Evolutionary conservation across 2,888 invertebrate species (phyloP).

Genomic region (Morpho helenor): DNA sequence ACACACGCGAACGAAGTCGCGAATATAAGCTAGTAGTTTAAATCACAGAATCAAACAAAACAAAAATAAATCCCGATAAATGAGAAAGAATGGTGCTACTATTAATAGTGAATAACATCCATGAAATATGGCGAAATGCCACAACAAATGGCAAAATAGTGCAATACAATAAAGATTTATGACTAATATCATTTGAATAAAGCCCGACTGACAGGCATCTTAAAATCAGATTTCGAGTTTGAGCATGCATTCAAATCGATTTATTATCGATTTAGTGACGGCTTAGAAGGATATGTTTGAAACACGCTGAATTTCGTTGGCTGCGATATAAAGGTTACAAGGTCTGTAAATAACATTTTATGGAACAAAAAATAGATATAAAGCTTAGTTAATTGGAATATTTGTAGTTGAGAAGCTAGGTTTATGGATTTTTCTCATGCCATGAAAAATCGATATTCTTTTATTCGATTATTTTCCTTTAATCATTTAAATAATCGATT

Average conservation of each 20-base stretch:
- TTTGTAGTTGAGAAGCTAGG: too few species aligned
- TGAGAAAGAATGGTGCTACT: neutral
- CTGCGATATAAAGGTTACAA: neutral
- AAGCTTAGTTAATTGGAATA: too few species aligned
- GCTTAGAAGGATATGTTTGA: neutral
- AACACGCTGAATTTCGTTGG: neutral
- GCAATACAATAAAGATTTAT: constrained; percentile 17
- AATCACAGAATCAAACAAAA: too few species aligned
- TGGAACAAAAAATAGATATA: too few species aligned
- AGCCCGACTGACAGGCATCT: constrained; percentile 14
- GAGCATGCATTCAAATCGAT: constrained; percentile 6
- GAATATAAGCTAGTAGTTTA: too few species aligned
- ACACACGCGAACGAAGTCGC: too few species aligned
- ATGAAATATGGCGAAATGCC: constrained; percentile 19
- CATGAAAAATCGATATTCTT: too few species aligned
- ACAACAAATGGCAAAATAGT: constrained; percentile 19
- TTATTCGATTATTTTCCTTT: too few species aligned
- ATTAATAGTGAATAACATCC: constrained; percentile 1
- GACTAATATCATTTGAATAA: constrained; percentile 14
- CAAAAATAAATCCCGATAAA: neutral
- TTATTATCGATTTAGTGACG: constrained; percentile 1
- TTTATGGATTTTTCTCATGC: too few species aligned
- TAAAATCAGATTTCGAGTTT: constrained; percentile 5
- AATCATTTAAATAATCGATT: too few species aligned
- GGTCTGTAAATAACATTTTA: too few species aligned